Evolutionary conservation across 1,140 invertebrate species (phyloP).

Genomic region (Proctacanthus coquilletti): DNA sequence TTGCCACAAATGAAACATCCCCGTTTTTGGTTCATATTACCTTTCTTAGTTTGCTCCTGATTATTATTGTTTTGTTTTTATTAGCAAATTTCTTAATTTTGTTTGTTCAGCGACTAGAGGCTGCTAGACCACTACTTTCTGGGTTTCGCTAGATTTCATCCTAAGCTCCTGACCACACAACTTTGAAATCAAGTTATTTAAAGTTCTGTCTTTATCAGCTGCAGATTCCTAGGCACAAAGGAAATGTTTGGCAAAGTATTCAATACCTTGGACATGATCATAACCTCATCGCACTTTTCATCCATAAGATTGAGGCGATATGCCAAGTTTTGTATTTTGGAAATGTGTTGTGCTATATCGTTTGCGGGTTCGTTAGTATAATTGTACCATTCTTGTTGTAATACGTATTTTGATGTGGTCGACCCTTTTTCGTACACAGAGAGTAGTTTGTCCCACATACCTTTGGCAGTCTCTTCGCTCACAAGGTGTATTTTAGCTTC

Average conservation of each 20-base stretch:
- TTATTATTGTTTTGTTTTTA: too few species aligned
- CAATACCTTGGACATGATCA: slow-evolving; percentile 19
- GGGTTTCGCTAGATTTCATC: too few species aligned
- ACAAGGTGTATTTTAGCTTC: slow-evolving; percentile 19
- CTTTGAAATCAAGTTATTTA: too few species aligned
- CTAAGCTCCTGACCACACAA: too few species aligned
- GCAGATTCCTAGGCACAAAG: too few species aligned
- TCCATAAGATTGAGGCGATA: slow-evolving; percentile 12
- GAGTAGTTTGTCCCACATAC: slow-evolving; percentile 25
- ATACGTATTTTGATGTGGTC: slow-evolving; percentile 19
- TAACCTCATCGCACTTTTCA: slow-evolving; percentile 12
- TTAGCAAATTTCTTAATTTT: too few species aligned
- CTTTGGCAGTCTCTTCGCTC: slow-evolving; percentile 16
- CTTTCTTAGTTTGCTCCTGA: too few species aligned
- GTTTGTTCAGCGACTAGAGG: too few species aligned
- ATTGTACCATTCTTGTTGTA: slow-evolving; percentile 21
- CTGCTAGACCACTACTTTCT: too few species aligned
- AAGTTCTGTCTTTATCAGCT: too few species aligned
- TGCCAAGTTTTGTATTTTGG: slow-evolving; percentile 10
- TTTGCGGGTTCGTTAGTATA: slow-evolving; percentile 10
- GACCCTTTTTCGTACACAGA: slow-evolving; percentile 26
- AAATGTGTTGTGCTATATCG: slow-evolving; percentile 11
- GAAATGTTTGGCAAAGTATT: slow-evolving; percentile 10
- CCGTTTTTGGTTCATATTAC: too few species aligned
- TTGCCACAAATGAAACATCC: too few species aligned